Conservation (phyloP, 2,888 invertebrate species). For the Heliconius ismenius region DNA sequence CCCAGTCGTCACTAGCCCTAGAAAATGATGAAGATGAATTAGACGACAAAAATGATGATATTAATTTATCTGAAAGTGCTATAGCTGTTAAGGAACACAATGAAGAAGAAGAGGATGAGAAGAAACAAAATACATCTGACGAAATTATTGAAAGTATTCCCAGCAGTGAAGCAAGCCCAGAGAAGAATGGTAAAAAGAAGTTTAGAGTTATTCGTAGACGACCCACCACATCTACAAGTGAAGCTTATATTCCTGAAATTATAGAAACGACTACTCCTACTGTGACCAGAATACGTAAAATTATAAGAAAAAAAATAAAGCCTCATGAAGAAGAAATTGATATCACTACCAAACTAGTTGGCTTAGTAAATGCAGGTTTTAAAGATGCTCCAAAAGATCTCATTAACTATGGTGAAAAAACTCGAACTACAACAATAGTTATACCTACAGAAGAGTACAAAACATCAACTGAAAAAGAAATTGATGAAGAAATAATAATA, state of each 20-base stretch:
- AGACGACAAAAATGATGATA: conserved; percentile 69
- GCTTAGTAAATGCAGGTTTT: conserved; percentile 53
- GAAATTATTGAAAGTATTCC: conserved; percentile 51
- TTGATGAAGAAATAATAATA: conserved; percentile 49
- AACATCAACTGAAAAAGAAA: conserved; percentile 50
- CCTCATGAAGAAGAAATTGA: conserved; percentile 58
- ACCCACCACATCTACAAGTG: conserved; percentile 55
- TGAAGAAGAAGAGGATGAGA: conserved; percentile 54
- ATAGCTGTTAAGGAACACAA: conserved; percentile 76
- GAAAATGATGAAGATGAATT: conserved; percentile 59
- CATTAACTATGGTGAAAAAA: conserved; percentile 72
- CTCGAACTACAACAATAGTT: conserved; percentile 47
- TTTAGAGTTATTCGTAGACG: conserved; percentile 68
- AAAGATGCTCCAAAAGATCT: conserved; percentile 52
- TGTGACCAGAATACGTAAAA: conserved; percentile 64
- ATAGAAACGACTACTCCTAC: conserved; percentile 48
- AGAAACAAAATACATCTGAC: conserved; percentile 56
- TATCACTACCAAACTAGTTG: conserved; percentile 57
- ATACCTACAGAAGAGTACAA: conserved; percentile 47
- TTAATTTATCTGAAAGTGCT: conserved; percentile 76
- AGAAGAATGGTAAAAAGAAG: conserved; percentile 65
- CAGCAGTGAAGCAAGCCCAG: conserved; percentile 57
- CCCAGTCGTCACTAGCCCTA: conserved; percentile 52
- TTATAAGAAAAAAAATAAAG: conserved; percentile 69
- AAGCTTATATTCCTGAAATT: conserved; percentile 45